Evolutionary conservation across 2,797 vertebrate species (phyloP).

Genomic region (Lepus oiostolus): DNA sequence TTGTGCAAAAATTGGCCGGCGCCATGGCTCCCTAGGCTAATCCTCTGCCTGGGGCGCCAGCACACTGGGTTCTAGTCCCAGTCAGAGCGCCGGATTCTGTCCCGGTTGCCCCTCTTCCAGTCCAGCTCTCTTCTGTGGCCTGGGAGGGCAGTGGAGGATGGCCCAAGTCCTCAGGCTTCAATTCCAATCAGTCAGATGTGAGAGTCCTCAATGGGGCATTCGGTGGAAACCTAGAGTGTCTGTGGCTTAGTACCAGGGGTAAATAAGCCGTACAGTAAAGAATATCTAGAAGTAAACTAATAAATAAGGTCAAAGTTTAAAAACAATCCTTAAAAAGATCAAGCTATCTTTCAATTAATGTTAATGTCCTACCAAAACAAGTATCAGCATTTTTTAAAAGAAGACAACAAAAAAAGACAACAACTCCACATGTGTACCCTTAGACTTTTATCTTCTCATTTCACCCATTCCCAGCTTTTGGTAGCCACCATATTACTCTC

Average conservation of each 20-base stretch:
- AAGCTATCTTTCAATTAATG: background rate
- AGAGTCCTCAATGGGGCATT: background rate
- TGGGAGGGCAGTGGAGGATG: no score
- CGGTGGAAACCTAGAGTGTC: background rate
- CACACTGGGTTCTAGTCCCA: no score
- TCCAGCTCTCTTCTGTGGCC: no score
- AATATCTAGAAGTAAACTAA: background rate
- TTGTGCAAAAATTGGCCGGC: no score
- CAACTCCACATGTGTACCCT: background rate
- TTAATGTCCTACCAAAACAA: background rate
- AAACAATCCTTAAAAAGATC: background rate
- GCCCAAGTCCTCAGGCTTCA: background rate
- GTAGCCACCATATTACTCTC: background rate
- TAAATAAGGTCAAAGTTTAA: background rate
- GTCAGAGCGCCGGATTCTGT: no score
- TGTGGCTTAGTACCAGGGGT: background rate
- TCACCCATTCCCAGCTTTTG: background rate
- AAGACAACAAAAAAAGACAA: background rate
- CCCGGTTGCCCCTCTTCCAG: no score
- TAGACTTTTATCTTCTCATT: background rate
- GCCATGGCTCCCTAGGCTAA: no score
- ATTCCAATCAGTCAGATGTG: background rate
- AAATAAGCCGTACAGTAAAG: background rate
- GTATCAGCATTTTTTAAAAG: background rate
- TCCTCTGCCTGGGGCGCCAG: no score